Conservation (phyloP, 2,888 invertebrate genomes). For the Eupithecia subfuscata region DNA sequence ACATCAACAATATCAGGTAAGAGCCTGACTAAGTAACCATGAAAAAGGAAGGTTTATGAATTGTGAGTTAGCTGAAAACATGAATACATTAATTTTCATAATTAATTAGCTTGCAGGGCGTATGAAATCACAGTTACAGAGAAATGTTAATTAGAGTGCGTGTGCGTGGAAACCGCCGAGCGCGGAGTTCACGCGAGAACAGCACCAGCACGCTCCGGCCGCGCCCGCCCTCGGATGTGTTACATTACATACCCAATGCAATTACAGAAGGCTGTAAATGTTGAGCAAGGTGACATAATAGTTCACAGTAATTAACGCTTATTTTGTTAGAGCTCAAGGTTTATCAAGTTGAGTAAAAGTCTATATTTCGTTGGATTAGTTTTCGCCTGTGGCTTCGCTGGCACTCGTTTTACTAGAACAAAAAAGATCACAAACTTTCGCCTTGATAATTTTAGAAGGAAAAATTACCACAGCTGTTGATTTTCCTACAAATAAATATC, state of each 20-base stretch:
- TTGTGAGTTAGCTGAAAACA: conserved; percentile 10
- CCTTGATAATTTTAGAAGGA: not conserved
- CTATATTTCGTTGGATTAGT: not conserved
- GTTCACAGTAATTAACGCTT: not conserved
- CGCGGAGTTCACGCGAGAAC: conserved; percentile 6
- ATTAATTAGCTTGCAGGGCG: conserved; percentile 32
- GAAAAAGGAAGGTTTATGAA: not conserved
- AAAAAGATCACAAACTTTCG: not conserved
- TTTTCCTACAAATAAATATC: not conserved
- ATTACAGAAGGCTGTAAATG: not conserved
- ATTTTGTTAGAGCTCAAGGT: not conserved
- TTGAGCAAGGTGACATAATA: not conserved
- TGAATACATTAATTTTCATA: conserved; percentile 25
- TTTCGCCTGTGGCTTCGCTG: not conserved
- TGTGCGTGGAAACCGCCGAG: conserved; percentile 7
- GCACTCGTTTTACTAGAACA: not conserved
- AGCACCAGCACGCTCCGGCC: not conserved
- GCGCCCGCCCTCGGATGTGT: not conserved
- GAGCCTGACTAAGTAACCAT: not conserved
- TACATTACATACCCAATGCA: not conserved
- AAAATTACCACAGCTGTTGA: too few species aligned
- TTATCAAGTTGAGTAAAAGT: not conserved
- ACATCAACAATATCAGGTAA: not conserved
- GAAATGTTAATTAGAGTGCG: conserved; percentile 24
- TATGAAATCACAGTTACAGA: conserved; percentile 32